These are phyloP conservation scores for Craniophora ligustri DNA, from an alignment of 2,888 invertebrate genomes.

Conservation along the genomic window DNA sequence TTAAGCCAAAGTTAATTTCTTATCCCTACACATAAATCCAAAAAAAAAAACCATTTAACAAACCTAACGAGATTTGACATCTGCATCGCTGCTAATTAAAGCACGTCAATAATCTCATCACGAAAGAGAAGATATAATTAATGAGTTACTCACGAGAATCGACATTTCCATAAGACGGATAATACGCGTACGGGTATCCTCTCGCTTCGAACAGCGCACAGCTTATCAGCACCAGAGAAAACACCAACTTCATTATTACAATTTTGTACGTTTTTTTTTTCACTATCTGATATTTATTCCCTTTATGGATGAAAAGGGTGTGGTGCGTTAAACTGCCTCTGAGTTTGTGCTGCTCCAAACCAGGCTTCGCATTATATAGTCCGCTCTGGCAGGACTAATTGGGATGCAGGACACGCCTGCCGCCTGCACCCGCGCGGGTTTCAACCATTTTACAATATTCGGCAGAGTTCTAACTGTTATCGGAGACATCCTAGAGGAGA, in stretches of 20 bases:
- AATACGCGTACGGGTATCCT: constrained; percentile 73
- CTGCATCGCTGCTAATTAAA: not conserved
- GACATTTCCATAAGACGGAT: constrained; percentile 79
- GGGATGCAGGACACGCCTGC: constrained; percentile 75
- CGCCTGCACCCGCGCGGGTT: constrained; percentile 69
- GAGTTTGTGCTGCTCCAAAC: constrained; percentile 68
- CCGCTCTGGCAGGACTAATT: constrained; percentile 77
- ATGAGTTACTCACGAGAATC: constrained; percentile 76
- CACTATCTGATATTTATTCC: constrained; percentile 57
- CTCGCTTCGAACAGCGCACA: constrained; percentile 71
- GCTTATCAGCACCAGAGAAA: constrained; percentile 65
- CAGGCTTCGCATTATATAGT: constrained; percentile 78
- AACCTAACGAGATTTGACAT: no score
- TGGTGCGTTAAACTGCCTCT: constrained; percentile 65
- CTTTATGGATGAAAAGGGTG: constrained; percentile 65
- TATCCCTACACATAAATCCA: no score
- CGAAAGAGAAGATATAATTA: not conserved
- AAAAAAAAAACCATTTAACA: no score
- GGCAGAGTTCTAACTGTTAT: constrained; percentile 80
- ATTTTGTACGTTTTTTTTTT: constrained; percentile 28
- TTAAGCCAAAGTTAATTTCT: no score
- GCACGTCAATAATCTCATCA: not conserved
- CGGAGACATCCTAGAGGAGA: constrained; percentile 70
- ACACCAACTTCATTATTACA: constrained; percentile 70
- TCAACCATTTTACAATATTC: constrained; percentile 73